Evolutionary conservation across 2,113 vertebrate species (phyloP), one percentile per base, ranked within the genome.

Genomic region (Pitta sordida): DNA sequence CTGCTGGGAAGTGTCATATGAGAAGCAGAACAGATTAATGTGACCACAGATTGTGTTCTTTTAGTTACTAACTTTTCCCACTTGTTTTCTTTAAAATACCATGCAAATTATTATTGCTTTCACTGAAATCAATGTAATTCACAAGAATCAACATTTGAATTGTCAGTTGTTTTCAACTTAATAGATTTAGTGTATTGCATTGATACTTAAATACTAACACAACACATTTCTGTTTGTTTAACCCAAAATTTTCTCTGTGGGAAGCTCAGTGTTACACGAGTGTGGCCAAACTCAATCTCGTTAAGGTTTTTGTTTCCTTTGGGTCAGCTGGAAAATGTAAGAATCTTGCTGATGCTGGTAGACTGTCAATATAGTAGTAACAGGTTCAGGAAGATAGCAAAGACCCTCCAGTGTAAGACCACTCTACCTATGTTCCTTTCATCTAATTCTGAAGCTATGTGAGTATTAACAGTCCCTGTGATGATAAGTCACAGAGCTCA

Each of bases 271-370:
- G 11, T 3, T 55, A 53, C 23, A 3, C 12, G 24, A 88, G 36
- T 46, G 30, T 80, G 44, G 39, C 59, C 70, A 84, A 51, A 69
- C 30, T 79, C 52, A 8, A 7, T 52, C 52, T 71, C 56, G 48
- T 67, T 78, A 91, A 84, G 30, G 14, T 60, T 68, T 82, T 94
- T 94, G 39, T 78, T 91, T 94, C 74, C 53, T 75, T n/a, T 64
- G 81, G 49, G 49, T 83, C 87, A 79, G 62, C 69, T 87, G 90
- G 62, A 76, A 89, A 71, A 64, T 49, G 5, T 39, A 84, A 41
- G 53, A 89, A 73, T 67, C 0, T 0, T 81, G 73, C 65, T 75
- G 65, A 79, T 2, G 2, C 69, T 85, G 81, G 74, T 71, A 87
- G 87, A 37, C 19, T 59, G 3, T 59, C 9, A 4, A 37, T 75